Evolutionary conservation across 64 coral and sea anemone genomes (phyloP), one percentile per base, ranked within the genome.

Genomic region (Hydrozoanthus tunicans): DNA sequence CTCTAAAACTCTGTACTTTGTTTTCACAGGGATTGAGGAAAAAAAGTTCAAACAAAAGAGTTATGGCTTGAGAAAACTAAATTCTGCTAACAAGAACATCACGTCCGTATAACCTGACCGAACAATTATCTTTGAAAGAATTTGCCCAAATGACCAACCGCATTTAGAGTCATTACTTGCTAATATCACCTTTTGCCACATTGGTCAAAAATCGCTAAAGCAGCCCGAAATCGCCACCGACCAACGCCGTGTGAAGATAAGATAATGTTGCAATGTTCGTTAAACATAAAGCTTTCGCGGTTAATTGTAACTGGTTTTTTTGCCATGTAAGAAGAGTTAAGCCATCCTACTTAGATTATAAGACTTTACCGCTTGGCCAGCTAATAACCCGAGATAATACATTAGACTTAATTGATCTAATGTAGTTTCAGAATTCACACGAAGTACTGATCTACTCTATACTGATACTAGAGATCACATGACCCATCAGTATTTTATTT

Each of bases 101-200:
- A 73, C 84, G 43, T 25, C 68, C 5, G 15, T 58, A 53, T 74
- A 23, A 43, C 51, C 27, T 88, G 59, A 73, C 20, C 25, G 32
- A 88, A 60, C 56, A 88, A 88, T 73, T 88, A 88, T 53, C 84
- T 6, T 43, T 7, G 67, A 73, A 86, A 86, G 53, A 73, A 86
- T 73, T 86, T 56, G 84, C 52, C 68, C 55, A 88, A 74, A 54
- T 73, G 84, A 73, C 69, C 69, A 75, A 57, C 84, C 84, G 84
- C 68, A 88, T 74, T 88, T 73, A 51, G 84, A 73, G 84, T 58
- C 84, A 88, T 88, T 88, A 88, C 69, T 88, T 88, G 84, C 17
- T 88, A 88, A 88, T 88, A 88, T 88, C 84, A 88, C 84, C 84
- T 88, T 88, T 88, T 59, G 84, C 84, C 84, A 88, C 84, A 75